Percentiles rank a stretch among this genome's conserved stretches.
These are phyloP conservation scores for Acanthosepion pharaonis DNA, from an alignment of 2,888 invertebrate species.

Conservation along the genomic window DNA sequence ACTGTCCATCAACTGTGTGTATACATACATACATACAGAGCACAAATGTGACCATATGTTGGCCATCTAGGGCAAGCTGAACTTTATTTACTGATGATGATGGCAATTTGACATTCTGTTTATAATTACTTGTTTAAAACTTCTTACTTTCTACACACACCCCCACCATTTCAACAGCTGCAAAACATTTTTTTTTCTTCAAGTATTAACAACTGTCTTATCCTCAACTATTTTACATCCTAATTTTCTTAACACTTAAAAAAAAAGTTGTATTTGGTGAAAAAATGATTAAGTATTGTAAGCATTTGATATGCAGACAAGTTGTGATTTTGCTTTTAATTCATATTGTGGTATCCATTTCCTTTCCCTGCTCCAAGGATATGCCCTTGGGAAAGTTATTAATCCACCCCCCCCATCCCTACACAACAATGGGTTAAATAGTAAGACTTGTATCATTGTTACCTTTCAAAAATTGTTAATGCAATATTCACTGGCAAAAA, in stretches of 20 bases:
- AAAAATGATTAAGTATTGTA: too few relatives aligned
- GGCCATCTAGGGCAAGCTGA: background rate
- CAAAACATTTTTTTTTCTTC: background rate
- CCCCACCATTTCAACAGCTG: background rate
- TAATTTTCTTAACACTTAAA: background rate
- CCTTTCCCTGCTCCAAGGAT: too few relatives aligned
- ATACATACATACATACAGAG: background rate
- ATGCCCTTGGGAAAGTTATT: too few relatives aligned
- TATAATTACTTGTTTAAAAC: background rate
- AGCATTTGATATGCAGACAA: too few relatives aligned
- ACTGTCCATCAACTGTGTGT: background rate
- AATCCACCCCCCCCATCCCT: too few relatives aligned
- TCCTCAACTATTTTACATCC: background rate
- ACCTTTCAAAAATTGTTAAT: too few relatives aligned
- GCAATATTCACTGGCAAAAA: too few relatives aligned
- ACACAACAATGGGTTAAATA: too few relatives aligned
- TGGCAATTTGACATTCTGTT: background rate
- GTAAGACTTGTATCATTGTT: too few relatives aligned
- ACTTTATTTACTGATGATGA: background rate
- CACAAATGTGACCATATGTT: slow-evolving; percentile 1
- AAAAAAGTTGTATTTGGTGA: too few relatives aligned
- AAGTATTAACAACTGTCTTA: background rate
- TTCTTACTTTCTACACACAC: background rate
- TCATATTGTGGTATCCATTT: too few relatives aligned
- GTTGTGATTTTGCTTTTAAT: too few relatives aligned